Evolutionary conservation across 2,888 invertebrate genomes (phyloP).

Genomic region (Belgica antarctica): DNA sequence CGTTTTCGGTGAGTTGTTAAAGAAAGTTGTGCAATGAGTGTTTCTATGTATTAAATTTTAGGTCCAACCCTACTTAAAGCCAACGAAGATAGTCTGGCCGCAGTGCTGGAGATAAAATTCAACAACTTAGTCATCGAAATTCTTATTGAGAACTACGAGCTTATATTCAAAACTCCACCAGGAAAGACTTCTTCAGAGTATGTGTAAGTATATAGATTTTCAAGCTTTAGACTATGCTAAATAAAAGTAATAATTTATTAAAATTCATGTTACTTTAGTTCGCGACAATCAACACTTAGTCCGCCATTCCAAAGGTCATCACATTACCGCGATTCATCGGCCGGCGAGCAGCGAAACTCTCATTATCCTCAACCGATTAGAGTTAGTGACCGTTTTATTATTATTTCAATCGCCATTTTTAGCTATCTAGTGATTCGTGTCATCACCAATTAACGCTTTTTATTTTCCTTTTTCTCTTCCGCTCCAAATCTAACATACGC

Average conservation of each 20-base stretch:
- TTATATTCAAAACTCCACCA: constrained; percentile 61
- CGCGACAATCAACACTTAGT: constrained; percentile 38
- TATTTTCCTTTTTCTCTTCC: neutral
- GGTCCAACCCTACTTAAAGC: constrained; percentile 90
- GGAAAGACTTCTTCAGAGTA: constrained; percentile 47
- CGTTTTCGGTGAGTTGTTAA: constrained; percentile 67
- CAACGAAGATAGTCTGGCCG: constrained; percentile 94
- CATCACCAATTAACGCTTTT: constrained; percentile 2
- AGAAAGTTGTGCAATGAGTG: no score
- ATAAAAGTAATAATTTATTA: no score
- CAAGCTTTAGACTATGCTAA: no score
- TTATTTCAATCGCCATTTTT: constrained; percentile 23
- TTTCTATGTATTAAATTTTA: no score
- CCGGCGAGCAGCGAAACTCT: constrained; percentile 23
- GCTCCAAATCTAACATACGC: no score
- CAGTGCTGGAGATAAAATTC: constrained; percentile 98
- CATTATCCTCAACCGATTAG: constrained; percentile 42
- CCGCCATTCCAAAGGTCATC: constrained; percentile 40
- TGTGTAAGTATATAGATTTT: constrained; percentile 29
- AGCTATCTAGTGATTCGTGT: constrained; percentile 3
- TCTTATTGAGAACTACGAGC: constrained; percentile 82
- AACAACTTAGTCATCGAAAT: constrained; percentile 98
- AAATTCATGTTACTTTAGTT: constrained; percentile 33
- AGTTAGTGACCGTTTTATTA: constrained; percentile 34
- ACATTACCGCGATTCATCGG: constrained; percentile 33